Conservation (phyloP, 2,113 vertebrate genomes). For the Gnathonemus longibarbis region DNA sequence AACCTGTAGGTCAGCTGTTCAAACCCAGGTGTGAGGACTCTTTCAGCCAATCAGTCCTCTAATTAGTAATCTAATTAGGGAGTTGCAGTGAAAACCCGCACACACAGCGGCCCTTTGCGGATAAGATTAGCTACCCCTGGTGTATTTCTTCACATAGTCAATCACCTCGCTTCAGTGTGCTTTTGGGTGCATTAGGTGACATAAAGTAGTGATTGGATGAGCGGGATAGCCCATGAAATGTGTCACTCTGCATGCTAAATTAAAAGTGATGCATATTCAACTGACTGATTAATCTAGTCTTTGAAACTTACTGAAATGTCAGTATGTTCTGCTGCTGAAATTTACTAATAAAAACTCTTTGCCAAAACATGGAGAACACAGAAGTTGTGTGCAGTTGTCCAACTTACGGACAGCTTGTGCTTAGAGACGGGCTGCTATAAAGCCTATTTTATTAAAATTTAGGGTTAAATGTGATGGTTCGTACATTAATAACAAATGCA, state of each 20-base stretch:
- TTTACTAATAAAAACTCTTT: background rate
- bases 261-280: background rate
- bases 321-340: background rate
- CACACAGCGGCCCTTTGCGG: too few species aligned
- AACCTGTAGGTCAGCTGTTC: too few species aligned
- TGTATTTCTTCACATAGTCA: background rate
- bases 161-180: background rate
- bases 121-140: background rate
- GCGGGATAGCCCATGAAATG: background rate
- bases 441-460: background rate
- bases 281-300: background rate
- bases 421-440: background rate
- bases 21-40: too few species aligned
- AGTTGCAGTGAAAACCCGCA: too few species aligned
- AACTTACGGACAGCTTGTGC: background rate
- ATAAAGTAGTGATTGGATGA: background rate
- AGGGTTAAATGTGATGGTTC: background rate
- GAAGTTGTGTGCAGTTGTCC: background rate
- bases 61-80: too few species aligned
- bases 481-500: background rate
- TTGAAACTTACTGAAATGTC: background rate
- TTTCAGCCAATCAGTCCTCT: too few species aligned
- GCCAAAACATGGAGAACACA: background rate
- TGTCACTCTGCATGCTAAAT: background rate
- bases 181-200: background rate